A percentile compares a stretch with the other conserved stretches of the same genome.
Evolutionary conservation across 2,888 invertebrate species (phyloP).

Genomic region (Lithophane ornitopus): DNA sequence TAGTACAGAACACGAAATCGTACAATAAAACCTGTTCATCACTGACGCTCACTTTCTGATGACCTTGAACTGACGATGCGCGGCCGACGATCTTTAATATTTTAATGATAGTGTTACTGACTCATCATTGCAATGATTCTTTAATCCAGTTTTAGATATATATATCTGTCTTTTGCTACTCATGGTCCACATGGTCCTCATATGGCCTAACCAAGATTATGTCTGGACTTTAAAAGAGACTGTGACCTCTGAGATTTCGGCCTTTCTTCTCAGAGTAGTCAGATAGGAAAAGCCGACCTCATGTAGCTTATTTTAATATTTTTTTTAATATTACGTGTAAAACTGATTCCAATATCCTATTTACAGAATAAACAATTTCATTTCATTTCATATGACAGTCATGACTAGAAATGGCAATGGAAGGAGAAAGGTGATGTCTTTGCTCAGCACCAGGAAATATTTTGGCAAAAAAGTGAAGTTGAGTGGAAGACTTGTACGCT

Average conservation of each 20-base stretch:
- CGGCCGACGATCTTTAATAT: conserved; percentile 31
- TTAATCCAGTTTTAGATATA: background rate
- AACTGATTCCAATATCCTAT: no score
- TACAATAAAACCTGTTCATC: conserved; percentile 53
- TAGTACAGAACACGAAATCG: background rate
- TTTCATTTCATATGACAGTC: no score
- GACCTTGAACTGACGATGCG: conserved; percentile 53
- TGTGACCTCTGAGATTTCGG: no score
- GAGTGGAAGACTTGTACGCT: background rate
- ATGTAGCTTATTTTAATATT: no score
- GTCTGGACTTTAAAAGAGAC: no score
- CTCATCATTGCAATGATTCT: background rate
- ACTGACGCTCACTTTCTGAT: conserved; percentile 28
- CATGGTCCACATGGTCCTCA: no score
- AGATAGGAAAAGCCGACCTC: no score
- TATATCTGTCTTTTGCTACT: background rate
- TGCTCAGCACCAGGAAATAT: background rate
- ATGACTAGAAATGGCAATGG: background rate
- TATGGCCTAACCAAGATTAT: no score
- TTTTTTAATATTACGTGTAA: no score
- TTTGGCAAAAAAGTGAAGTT: background rate
- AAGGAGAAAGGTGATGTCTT: background rate
- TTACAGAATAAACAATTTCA: no score
- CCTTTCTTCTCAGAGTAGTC: no score
- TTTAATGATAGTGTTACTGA: background rate